A percentile compares a stretch with the other conserved stretches of the same genome.
phyloP scores from a whole-genome alignment of 2,797 vertebrate species.

The Cyprinella venusta region DNA sequence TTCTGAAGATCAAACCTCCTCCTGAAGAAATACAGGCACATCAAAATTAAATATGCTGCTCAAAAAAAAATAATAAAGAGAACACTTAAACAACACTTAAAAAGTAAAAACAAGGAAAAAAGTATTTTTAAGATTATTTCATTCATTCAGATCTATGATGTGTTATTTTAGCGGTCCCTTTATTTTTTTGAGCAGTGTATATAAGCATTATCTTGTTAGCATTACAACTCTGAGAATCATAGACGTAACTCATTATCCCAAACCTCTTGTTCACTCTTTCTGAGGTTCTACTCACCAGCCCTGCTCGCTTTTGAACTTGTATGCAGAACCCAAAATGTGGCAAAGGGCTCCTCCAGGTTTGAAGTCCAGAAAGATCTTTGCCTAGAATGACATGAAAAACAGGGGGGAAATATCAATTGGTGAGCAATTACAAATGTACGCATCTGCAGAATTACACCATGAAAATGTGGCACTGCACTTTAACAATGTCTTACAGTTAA shows the following conservation, averaged over 20 bases:
- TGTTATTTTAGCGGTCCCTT: too few relatives aligned
- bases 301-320: slow-evolving; percentile 98
- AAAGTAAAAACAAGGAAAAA: too few relatives aligned
- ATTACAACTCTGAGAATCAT: neutral
- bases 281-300: slow-evolving; percentile 87
- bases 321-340: slow-evolving; percentile 96
- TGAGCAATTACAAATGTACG: neutral
- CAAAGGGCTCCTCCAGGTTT: slow-evolving; percentile 94
- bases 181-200: too few relatives aligned
- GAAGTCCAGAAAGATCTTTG: slow-evolving; percentile 98
- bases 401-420: neutral
- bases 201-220: neutral
- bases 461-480: neutral
- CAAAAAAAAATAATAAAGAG: too few relatives aligned
- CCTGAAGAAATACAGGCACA: slow-evolving; percentile 73
- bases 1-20: slow-evolving; percentile 97
- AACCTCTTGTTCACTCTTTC: neutral
- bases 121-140: too few relatives aligned
- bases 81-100: too few relatives aligned
- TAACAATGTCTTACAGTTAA: neutral
- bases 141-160: too few relatives aligned
- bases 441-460: neutral
- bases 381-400: slow-evolving; percentile 70
- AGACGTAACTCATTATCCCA: neutral
- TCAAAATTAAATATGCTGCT: neutral